Conservation (phyloP, 2,888 invertebrate species). For the Apamea sordens region DNA sequence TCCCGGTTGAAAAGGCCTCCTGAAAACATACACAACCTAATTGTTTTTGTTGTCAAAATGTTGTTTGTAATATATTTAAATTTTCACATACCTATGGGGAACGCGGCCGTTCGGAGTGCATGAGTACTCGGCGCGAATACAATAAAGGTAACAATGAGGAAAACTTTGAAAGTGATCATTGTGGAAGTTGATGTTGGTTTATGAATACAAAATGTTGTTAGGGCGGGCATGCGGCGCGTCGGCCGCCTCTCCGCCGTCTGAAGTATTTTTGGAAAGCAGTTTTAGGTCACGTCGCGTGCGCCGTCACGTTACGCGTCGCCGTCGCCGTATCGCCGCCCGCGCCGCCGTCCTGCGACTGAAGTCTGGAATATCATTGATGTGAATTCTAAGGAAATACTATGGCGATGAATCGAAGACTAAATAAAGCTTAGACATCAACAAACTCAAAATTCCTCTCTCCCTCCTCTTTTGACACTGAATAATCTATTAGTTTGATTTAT, state of each 20-base stretch:
- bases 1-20: constrained; percentile 88
- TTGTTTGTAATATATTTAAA: constrained; percentile 21
- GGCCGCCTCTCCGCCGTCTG: constrained; percentile 81
- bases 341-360: constrained; percentile 2
- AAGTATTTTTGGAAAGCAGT: constrained; percentile 89
- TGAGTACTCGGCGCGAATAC: constrained; percentile 51
- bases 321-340: constrained; percentile 41
- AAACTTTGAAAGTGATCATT: constrained; percentile 65
- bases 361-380: constrained; percentile 35
- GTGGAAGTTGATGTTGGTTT: constrained; percentile 69
- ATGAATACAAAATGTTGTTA: constrained; percentile 67
- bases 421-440: neutral
- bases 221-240: constrained; percentile 75
- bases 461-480: neutral
- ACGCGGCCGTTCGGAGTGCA: constrained; percentile 70
- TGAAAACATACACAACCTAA: constrained; percentile 71
- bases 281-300: constrained; percentile 84
- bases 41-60: constrained; percentile 41
- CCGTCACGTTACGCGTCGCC: constrained; percentile 63
- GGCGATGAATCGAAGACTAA: constrained; percentile 30
- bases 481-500: neutral
- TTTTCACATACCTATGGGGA: constrained; percentile 80
- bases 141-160: constrained; percentile 65
- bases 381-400: constrained; percentile 40
- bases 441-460: neutral